Evolutionary conservation across 2,888 invertebrate genomes (phyloP), one percentile per base, ranked within the genome.

Genomic region (Leptinotarsa haldemani): DNA sequence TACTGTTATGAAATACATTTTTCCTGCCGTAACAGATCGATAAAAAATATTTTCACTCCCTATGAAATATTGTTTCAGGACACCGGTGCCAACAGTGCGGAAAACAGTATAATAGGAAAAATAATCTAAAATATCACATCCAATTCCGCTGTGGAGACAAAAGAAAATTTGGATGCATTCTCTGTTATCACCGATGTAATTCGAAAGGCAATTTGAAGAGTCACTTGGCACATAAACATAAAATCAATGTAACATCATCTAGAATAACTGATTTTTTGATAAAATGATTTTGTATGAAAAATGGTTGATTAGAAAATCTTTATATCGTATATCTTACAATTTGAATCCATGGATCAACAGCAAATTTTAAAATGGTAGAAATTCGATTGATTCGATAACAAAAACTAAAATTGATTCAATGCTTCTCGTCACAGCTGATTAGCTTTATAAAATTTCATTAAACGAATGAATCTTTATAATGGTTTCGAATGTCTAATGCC

Each of bases 151-250:
- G 81, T 73, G 71, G 65, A 47, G 70, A 76, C 16, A 67, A 73
- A 64, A 65, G 73, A 58, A 77, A 76, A 70, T 80, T 81, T 67
- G 71, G 73, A 52, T 81, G 80, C 53, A 75, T 71, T 48, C 61
- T 81, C 20, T 80, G 80, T 65, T 22, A 69, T 4, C 80, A 81
- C 68, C 53, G 76, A 25, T 80, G 80, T 65, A 81, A 79, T 65
- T 79, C 80, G 53, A 81, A 81, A 63, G 76, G 79, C 66, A 80
- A 81, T 69, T 71, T 82, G 65, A 81, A 80, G 64, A 81, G 81
- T 61, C 82, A 82, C 68, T 53, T 82, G 48, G 65, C 74, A 3
- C 74, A 77, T 50, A 81, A 71, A 67, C 82, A 82, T 66, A 79
- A 80, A 64, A 53, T 77, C 25, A 15, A 61, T 25, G 53, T 75